Conservation (phyloP, 2,113 vertebrate species). For the Lamprotornis superbus region DNA sequence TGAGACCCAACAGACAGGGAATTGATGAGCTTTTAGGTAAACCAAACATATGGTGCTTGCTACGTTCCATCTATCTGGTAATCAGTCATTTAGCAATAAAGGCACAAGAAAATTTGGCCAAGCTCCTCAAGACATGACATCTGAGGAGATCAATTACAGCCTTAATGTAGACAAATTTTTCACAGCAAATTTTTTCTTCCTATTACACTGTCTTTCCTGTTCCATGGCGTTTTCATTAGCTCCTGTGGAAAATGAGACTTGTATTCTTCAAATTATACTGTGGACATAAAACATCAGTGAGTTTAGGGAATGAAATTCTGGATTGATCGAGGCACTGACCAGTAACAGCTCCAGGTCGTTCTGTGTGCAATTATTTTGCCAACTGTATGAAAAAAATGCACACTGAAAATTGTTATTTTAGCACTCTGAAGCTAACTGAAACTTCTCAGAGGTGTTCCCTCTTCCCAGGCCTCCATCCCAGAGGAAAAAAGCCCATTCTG, state of each 20-base stretch:
- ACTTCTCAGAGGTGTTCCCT: background rate
- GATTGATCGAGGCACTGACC: background rate
- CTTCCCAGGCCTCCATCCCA: background rate
- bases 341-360: background rate
- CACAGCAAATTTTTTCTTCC: background rate
- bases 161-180: slow-evolving; percentile 35
- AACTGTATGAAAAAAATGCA: background rate
- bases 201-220: background rate
- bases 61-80: background rate
- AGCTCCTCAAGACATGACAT: background rate
- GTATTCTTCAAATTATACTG: background rate
- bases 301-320: background rate
- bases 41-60: slow-evolving; percentile 50
- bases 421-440: background rate
- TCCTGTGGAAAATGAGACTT: background rate
- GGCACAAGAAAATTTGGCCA: background rate
- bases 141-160: slow-evolving; percentile 34
- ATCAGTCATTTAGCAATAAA: slow-evolving; percentile 55
- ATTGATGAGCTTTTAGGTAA: slow-evolving; percentile 47
- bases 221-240: background rate
- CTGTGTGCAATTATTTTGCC: background rate
- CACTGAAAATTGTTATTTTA: background rate
- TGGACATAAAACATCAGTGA: background rate
- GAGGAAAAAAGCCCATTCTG: background rate
- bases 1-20: slow-evolving; percentile 13